These are phyloP conservation scores for Pinctada fucata DNA, from an alignment of 2,888 invertebrate species.

Conservation along the genomic window DNA sequence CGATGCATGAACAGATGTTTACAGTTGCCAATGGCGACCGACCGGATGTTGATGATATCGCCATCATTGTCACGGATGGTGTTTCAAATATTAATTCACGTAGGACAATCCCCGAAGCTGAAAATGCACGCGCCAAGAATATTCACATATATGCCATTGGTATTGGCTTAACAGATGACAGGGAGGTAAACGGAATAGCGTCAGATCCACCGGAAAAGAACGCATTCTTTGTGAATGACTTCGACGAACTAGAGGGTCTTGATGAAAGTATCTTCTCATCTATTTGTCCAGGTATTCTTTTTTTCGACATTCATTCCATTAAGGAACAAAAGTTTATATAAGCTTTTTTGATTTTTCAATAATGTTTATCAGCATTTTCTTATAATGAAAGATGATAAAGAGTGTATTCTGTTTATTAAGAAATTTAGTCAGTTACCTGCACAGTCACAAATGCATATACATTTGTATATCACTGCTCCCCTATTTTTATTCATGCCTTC, in stretches of 20 bases:
- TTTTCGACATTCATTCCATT: neutral
- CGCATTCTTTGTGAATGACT: constrained; percentile 48
- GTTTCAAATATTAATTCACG: constrained; percentile 64
- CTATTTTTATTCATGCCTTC: too few relatives aligned
- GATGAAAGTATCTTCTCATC: constrained; percentile 41
- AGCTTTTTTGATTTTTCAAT: too few relatives aligned
- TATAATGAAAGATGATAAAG: too few relatives aligned
- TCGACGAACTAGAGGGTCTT: constrained; percentile 49
- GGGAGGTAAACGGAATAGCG: constrained; percentile 59
- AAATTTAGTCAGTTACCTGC: too few relatives aligned
- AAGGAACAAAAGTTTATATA: too few relatives aligned
- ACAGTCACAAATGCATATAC: too few relatives aligned
- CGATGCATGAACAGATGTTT: constrained; percentile 63
- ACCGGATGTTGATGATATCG: constrained; percentile 55
- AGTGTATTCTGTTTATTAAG: too few relatives aligned
- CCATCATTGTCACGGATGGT: constrained; percentile 64
- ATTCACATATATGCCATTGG: constrained; percentile 57
- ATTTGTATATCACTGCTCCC: too few relatives aligned
- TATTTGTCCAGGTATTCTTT: constrained; percentile 39
- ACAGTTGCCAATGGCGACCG: constrained; percentile 63
- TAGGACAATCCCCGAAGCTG: constrained; percentile 62
- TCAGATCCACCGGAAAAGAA: constrained; percentile 50
- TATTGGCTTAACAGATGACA: constrained; percentile 52
- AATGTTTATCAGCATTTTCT: too few relatives aligned
- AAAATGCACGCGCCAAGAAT: constrained; percentile 40